phyloP scores from a whole-genome alignment of 2,888 invertebrate species.

The Mechanitis messenoides region DNA sequence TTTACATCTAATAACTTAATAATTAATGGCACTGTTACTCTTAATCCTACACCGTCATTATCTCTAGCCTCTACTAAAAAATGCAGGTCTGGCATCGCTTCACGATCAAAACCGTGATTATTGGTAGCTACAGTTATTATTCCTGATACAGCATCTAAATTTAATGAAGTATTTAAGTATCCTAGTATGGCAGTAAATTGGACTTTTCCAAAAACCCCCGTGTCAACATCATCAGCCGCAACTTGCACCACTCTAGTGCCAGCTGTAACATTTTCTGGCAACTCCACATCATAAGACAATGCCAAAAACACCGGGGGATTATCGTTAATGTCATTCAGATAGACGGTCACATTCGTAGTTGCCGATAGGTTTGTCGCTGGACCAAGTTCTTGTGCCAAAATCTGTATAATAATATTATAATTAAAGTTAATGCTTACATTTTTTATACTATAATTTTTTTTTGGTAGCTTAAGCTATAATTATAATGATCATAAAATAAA shows the following conservation, averaged over 20 bases:
- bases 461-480: too few relatives aligned
- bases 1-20: conserved; percentile 88
- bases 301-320: conserved; percentile 88
- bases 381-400: conserved; percentile 88
- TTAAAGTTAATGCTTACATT: background rate
- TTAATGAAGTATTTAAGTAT: conserved; percentile 85
- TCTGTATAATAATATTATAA: conserved; percentile 55
- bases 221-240: conserved; percentile 88
- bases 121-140: conserved; percentile 86
- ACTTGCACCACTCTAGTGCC: conserved; percentile 85
- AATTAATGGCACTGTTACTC: conserved; percentile 83
- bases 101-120: conserved; percentile 88
- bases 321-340: conserved; percentile 91
- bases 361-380: conserved; percentile 85
- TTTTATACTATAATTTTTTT: too few relatives aligned
- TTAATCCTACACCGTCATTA: conserved; percentile 87
- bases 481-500: too few relatives aligned
- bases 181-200: conserved; percentile 87
- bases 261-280: conserved; percentile 88
- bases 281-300: conserved; percentile 82
- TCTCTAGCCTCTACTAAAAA: conserved; percentile 92
- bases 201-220: conserved; percentile 85
- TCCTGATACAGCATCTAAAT: conserved; percentile 86
- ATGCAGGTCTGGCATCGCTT: conserved; percentile 84
- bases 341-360: conserved; percentile 85